phyloP scores from a whole-genome alignment of 1,140 invertebrate species.

The Telenomus remus region DNA sequence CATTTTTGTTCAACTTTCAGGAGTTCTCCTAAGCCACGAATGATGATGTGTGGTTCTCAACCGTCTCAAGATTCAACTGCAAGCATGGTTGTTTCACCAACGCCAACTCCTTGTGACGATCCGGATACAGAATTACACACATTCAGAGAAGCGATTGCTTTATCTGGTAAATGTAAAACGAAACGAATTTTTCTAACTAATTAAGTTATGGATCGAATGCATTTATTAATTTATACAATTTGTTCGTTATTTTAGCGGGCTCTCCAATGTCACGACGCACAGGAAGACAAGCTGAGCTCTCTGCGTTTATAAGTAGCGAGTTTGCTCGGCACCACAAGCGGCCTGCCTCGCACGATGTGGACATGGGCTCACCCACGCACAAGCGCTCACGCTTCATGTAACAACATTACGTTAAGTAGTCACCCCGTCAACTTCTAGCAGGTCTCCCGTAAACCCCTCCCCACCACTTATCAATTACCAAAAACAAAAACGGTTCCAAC shows the following conservation, averaged over 20 bases:
- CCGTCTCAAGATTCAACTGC: conserved; percentile 73
- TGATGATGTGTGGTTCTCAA: conserved; percentile 73
- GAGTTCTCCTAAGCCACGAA: conserved; percentile 76
- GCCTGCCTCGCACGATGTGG: conserved; percentile 80
- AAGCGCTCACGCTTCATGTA: conserved; percentile 79
- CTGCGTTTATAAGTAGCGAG: conserved; percentile 85
- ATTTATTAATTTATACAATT: too few species aligned
- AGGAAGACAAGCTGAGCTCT: conserved; percentile 79
- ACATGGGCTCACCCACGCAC: conserved; percentile 82
- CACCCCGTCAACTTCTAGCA: conserved; percentile 63
- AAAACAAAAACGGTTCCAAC: conserved; percentile 40
- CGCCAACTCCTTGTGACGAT: conserved; percentile 70
- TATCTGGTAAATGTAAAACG: conserved; percentile 71
- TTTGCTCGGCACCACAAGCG: conserved; percentile 85
- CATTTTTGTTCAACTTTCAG: conserved; percentile 57
- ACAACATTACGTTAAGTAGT: conserved; percentile 73
- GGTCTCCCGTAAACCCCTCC: conserved; percentile 40
- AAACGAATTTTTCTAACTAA: neutral
- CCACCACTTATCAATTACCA: conserved; percentile 56
- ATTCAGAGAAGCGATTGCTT: conserved; percentile 85
- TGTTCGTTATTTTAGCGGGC: conserved; percentile 51
- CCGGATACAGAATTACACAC: conserved; percentile 81
- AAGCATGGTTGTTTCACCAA: conserved; percentile 71
- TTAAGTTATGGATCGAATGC: too few species aligned
- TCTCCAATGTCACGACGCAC: conserved; percentile 69